Conservation (phyloP, 64 coral and sea anemone species). For the Platygyra sinensis region DNA sequence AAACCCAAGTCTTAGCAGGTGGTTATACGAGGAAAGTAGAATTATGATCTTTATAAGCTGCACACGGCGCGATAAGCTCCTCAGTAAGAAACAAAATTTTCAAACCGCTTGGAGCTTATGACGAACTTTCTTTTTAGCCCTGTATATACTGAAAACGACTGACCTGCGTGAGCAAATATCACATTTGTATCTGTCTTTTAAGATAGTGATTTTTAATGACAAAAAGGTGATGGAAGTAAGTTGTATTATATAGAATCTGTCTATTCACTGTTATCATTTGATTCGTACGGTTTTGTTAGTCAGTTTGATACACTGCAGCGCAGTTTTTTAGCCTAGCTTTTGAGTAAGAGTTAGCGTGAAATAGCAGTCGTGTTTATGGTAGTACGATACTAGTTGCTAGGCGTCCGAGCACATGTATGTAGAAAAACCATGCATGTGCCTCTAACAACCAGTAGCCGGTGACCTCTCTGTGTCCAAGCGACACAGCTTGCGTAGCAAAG, state of each 20-base stretch:
- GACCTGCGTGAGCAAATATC: neutral
- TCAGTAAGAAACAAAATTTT: too few species aligned
- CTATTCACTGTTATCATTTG: neutral
- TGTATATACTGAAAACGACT: neutral
- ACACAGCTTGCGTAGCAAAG: slow-evolving; percentile 11
- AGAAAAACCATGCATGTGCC: neutral
- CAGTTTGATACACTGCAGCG: neutral
- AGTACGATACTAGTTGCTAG: neutral
- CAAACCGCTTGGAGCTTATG: too few species aligned
- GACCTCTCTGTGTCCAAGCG: neutral
- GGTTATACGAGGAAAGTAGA: too few species aligned
- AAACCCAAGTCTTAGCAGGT: too few species aligned
- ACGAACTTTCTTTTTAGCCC: neutral
- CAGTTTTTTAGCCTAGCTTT: neutral
- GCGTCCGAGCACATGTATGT: neutral
- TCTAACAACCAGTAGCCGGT: neutral
- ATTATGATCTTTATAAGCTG: too few species aligned
- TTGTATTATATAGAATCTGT: neutral
- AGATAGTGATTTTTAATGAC: neutral
- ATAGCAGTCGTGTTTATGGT: neutral
- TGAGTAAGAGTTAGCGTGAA: too few species aligned
- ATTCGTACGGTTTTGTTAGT: neutral
- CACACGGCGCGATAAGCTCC: too few species aligned
- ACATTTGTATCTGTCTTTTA: neutral
- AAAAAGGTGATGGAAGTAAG: neutral